Base-by-base conservation (phyloP, 2,797 vertebrate genomes). In the Poecilia wingei region DNA sequence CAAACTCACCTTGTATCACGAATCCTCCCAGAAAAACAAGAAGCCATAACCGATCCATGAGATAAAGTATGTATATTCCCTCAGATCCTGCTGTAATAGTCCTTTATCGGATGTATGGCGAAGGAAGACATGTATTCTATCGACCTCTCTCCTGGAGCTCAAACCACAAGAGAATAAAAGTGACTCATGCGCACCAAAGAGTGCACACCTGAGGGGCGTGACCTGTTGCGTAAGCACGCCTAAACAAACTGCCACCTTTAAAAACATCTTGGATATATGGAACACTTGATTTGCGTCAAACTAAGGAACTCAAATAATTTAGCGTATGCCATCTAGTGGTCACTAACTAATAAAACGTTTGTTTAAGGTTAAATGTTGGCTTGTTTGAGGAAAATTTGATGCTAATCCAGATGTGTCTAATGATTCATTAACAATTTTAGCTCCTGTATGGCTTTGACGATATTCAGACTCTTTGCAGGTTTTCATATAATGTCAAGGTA, bases 1-100 rank as follows among this genome's bases (percentile, higher is more conserved):
- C 2, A 1, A 22, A 91, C 95, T 95, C 90, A 96, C 95, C 95
- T 94, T 93, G 71, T 28, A 84, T 2, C 45, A 85, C 33, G 43
- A 94, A 72, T 39, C 84, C 93, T 81, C 87, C 93, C 75, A 95
- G 74, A 41, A 93, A 78, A 82, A 95, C 77, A 75, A 92, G 75
- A 66, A 74, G 72, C 93, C 92, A 94, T 80, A 85, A 82, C 78
- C 82, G 84, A 91, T 13, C 77, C 94, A 93, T 90, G 2, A 39
- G 79, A 61, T 22, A 12, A 69, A 75, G 82, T 88, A 90, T 89
- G 73, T 41, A 70, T 47, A 18, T 36, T 18, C 39, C 51, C 76
- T 77, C 74, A 13, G 7, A 41, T 80, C 77, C 20, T 28, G 22
- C 64, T 41, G n/a, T 71, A 4, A 55, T 55, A 77, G 33, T 79